A percentile compares a stretch with the other conserved stretches of the same genome.
Conservation (phyloP, 1,140 invertebrate species). For the Aphidius gifuensis region DNA sequence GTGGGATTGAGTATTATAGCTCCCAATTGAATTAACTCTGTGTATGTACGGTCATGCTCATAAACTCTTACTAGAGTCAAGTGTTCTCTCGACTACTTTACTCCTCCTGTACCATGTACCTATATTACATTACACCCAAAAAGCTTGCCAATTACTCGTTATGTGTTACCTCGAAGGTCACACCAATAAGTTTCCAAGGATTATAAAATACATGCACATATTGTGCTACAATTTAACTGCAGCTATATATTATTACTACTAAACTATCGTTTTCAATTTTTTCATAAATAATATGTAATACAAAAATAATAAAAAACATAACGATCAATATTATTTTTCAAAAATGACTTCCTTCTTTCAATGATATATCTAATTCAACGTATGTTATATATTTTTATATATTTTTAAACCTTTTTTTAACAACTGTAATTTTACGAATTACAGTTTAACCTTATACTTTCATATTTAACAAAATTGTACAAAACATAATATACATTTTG, state of each 20-base stretch:
- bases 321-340: too few relatives aligned
- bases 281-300: too few relatives aligned
- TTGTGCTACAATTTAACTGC: background rate
- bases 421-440: too few relatives aligned
- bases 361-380: too few relatives aligned
- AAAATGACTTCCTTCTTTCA: too few relatives aligned
- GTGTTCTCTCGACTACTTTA: constrained; percentile 24
- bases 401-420: too few relatives aligned
- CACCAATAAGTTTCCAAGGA: constrained; percentile 32
- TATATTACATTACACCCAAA: constrained; percentile 16
- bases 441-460: too few relatives aligned
- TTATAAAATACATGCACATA: constrained; percentile 1
- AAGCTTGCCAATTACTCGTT: constrained; percentile 34
- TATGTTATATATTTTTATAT: too few relatives aligned
- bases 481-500: too few relatives aligned
- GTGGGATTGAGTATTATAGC: constrained; percentile 21
- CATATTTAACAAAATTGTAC: too few relatives aligned
- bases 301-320: too few relatives aligned
- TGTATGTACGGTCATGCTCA: constrained; percentile 44
- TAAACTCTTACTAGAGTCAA: constrained; percentile 55
- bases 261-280: too few relatives aligned
- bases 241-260: background rate
- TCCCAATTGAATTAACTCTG: constrained; percentile 51
- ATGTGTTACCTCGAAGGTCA: constrained; percentile 29
- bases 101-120: constrained; percentile 51